Percentiles rank a stretch among this genome's conserved stretches.
These are phyloP conservation scores for Lucilia cuprina DNA, from an alignment of 1,140 invertebrate species.

Conservation along the genomic window DNA sequence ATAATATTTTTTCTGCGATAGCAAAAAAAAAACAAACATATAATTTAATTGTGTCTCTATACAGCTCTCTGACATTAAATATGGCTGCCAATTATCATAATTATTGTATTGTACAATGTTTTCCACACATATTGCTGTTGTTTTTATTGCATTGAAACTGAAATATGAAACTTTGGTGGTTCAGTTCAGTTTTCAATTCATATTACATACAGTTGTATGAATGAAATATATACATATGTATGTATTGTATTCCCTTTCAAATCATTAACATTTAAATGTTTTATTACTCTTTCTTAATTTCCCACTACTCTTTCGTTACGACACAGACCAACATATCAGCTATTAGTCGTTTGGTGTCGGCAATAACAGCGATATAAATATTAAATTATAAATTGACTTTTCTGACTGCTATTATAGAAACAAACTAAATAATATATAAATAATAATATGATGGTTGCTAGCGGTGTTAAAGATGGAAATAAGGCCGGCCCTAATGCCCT, in stretches of 20 bases:
- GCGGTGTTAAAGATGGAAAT: too few species aligned
- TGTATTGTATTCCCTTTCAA: background rate
- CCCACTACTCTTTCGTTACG: background rate
- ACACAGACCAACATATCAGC: background rate
- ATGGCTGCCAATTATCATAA: constrained; percentile 31
- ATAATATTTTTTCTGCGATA: background rate
- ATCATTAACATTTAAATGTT: background rate
- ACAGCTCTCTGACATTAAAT: constrained; percentile 19
- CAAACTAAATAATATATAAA: background rate
- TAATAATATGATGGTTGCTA: background rate
- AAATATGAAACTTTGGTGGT: background rate
- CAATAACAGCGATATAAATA: background rate
- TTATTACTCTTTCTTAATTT: background rate
- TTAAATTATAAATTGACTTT: background rate
- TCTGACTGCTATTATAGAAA: background rate
- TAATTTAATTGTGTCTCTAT: background rate
- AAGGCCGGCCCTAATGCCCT: too few species aligned
- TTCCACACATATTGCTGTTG: background rate
- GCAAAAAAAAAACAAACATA: background rate
- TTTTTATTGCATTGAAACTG: background rate
- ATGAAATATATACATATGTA: background rate
- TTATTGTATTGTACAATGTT: background rate
- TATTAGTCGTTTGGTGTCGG: background rate
- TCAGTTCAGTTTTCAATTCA: too few species aligned
- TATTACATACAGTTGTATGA: too few species aligned